Evolutionary conservation across 1,140 invertebrate genomes (phyloP).

Genomic region (Harlomillsia oculata): DNA sequence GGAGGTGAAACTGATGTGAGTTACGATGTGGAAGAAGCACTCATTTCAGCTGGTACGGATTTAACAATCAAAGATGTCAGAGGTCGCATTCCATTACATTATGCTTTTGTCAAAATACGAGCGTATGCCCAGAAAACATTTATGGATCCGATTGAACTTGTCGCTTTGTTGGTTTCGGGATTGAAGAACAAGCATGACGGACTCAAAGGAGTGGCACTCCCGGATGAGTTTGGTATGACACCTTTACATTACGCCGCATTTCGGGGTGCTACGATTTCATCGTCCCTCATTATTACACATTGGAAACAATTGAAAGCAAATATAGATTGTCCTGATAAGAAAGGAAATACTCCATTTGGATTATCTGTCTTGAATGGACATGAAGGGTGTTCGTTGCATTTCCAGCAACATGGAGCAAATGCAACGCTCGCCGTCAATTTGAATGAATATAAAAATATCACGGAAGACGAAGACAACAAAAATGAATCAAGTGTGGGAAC

Average conservation of each 20-base stretch:
- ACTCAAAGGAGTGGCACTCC: slow-evolving; percentile 40
- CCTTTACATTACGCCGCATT: slow-evolving; percentile 45
- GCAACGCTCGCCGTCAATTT: slow-evolving; percentile 37
- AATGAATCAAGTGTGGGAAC: too few relatives aligned
- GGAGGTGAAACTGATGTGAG: slow-evolving; percentile 39
- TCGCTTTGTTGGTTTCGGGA: slow-evolving; percentile 38
- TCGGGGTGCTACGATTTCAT: slow-evolving; percentile 44
- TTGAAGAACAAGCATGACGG: slow-evolving; percentile 36
- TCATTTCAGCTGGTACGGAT: slow-evolving; percentile 36
- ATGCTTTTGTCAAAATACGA: slow-evolving; percentile 42
- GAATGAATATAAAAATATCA: neutral
- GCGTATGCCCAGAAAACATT: slow-evolving; percentile 29
- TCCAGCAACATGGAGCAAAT: slow-evolving; percentile 43
- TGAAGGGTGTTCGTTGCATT: slow-evolving; percentile 44
- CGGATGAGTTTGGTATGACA: slow-evolving; percentile 41
- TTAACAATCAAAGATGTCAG: slow-evolving; percentile 34
- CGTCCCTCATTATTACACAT: slow-evolving; percentile 15
- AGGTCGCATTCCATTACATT: slow-evolving; percentile 42
- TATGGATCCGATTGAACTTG: slow-evolving; percentile 45
- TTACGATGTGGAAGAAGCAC: slow-evolving; percentile 37
- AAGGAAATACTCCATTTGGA: slow-evolving; percentile 45
- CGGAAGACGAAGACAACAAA: too few relatives aligned
- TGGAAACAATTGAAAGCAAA: slow-evolving; percentile 39
- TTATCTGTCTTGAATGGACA: slow-evolving; percentile 43
- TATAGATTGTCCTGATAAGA: slow-evolving; percentile 40